Conservation (phyloP, 2,888 invertebrate genomes). For the Baronia brevicornis region DNA sequence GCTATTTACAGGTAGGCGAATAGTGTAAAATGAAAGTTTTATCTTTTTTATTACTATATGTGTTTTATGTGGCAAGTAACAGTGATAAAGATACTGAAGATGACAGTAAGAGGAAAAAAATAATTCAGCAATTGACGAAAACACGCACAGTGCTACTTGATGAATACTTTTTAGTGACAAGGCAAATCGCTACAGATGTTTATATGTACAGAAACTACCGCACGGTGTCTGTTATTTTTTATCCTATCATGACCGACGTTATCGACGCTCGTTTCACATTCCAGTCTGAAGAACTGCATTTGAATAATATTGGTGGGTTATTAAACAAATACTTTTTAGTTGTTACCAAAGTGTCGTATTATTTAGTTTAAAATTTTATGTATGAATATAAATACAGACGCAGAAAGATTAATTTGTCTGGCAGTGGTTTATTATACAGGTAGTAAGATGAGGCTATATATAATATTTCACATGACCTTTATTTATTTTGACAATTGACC, state of each 20-base stretch:
- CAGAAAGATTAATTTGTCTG: too few species aligned
- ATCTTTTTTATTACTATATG: constrained; percentile 46
- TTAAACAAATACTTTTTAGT: too few species aligned
- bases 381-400: too few species aligned
- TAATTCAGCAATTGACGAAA: constrained; percentile 55
- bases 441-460: too few species aligned
- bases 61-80: constrained; percentile 45
- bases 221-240: constrained; percentile 63
- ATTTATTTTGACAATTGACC: too few species aligned
- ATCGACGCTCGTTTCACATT: constrained; percentile 64
- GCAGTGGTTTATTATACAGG: too few species aligned
- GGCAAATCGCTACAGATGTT: constrained; percentile 63
- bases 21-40: constrained; percentile 45
- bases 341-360: too few species aligned
- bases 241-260: constrained; percentile 54
- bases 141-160: constrained; percentile 56
- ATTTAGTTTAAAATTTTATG: too few species aligned
- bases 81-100: constrained; percentile 54
- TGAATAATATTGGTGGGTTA: constrained; percentile 66
- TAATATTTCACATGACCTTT: too few species aligned
- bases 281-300: constrained; percentile 65
- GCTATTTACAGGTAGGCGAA: constrained; percentile 38
- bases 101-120: constrained; percentile 47
- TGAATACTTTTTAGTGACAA: constrained; percentile 58
- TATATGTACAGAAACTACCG: constrained; percentile 66